Percentiles rank a stretch among this genome's conserved stretches.
These are phyloP conservation scores for Nanorana parkeri DNA, from an alignment of 2,113 vertebrate species.

Conservation along the genomic window DNA sequence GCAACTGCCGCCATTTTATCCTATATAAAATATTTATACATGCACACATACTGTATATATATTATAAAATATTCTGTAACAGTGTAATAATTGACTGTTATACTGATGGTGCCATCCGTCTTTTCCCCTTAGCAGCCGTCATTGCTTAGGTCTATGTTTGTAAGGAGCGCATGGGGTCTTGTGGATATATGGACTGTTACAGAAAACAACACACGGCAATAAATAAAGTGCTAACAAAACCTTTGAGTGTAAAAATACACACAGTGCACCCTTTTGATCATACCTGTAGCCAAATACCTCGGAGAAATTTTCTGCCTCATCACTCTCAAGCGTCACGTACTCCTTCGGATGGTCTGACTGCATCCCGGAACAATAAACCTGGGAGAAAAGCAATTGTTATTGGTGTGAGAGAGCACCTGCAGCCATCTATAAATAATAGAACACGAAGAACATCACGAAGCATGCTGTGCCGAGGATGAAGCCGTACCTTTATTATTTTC, in stretches of 20 bases:
- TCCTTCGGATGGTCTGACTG: constrained; percentile 87
- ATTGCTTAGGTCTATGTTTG: too few relatives aligned
- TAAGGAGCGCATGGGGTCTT: too few relatives aligned
- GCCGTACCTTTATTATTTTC: constrained; percentile 82
- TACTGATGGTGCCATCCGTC: too few relatives aligned
- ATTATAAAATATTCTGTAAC: too few relatives aligned
- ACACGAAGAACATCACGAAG: not conserved
- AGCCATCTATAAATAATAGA: constrained; percentile 26
- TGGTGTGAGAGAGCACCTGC: constrained; percentile 7
- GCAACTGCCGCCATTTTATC: too few relatives aligned
- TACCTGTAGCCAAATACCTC: constrained; percentile 97
- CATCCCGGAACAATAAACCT: constrained; percentile 95
- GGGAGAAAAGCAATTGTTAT: constrained; percentile 53
- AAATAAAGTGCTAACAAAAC: not conserved
- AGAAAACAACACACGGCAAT: not conserved
- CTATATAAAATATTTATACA: too few relatives aligned
- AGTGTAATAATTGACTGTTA: too few relatives aligned
- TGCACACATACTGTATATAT: too few relatives aligned
- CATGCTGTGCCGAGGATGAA: not conserved
- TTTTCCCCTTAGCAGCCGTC: too few relatives aligned
- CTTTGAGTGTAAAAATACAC: not conserved
- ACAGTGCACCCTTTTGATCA: constrained; percentile 40
- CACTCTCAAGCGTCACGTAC: constrained; percentile 84
- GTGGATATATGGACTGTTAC: not conserved
- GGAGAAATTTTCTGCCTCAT: constrained; percentile 92